Percentiles rank a stretch among this genome's conserved stretches.
Evolutionary conservation across 2,797 vertebrate genomes (phyloP).

Genomic region (Carduelis carduelis): DNA sequence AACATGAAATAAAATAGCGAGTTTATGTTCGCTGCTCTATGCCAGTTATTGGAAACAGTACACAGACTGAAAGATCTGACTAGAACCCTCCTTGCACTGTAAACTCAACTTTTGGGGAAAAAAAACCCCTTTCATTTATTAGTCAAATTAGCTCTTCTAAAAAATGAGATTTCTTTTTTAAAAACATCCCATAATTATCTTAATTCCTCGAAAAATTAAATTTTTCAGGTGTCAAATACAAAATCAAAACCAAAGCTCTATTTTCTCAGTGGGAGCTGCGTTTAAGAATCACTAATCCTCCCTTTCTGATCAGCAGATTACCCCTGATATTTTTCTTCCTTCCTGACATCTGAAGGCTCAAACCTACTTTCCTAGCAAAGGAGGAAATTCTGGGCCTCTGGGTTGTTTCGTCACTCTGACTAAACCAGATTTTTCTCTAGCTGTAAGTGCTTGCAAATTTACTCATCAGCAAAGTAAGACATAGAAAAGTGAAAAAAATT

Average conservation of each 20-base stretch:
- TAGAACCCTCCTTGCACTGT: neutral
- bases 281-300: neutral
- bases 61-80: neutral
- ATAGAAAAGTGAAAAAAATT: neutral
- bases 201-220: neutral
- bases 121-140: neutral
- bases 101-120: neutral
- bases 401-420: neutral
- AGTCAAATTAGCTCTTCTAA: neutral
- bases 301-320: neutral
- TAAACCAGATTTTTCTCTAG: neutral
- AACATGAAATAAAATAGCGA: neutral
- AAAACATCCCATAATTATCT: neutral
- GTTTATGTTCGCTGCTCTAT: neutral
- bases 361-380: neutral
- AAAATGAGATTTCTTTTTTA: neutral
- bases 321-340: neutral
- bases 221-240: neutral
- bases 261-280: neutral
- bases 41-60: neutral
- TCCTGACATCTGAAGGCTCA: neutral
- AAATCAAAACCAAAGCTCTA: neutral
- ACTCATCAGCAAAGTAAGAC: neutral
- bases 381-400: neutral
- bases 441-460: neutral